phyloP scores from a whole-genome alignment of 2,888 invertebrate species.

The Drosophila histrio region DNA sequence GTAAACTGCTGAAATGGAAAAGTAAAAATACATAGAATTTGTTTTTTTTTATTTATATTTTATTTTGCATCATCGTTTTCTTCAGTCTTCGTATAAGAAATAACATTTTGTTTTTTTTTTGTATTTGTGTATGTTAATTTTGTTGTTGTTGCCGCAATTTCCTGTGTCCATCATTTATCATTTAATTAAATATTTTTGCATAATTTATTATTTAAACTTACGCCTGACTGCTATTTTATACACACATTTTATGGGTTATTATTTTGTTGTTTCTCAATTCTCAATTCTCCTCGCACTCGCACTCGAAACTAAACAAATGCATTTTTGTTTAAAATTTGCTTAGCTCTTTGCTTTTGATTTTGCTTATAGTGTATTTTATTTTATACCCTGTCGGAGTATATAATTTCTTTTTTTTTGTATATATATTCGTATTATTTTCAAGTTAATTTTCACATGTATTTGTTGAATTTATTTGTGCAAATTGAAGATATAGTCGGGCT shows the following conservation, averaged over 20 bases:
- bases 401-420: conserved; percentile 2
- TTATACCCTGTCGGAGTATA: too few species aligned
- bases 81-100: conserved; percentile 84
- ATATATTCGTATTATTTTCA: not conserved
- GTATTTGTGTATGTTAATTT: conserved; percentile 51
- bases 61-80: conserved; percentile 79
- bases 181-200: conserved; percentile 48
- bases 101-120: conserved; percentile 77
- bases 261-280: conserved; percentile 8
- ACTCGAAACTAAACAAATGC: conserved; percentile 35
- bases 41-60: conserved; percentile 46
- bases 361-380: conserved; percentile 42
- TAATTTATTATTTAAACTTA: conserved; percentile 44
- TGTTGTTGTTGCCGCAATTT: conserved; percentile 50
- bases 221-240: conserved; percentile 36
- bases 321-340: conserved; percentile 40
- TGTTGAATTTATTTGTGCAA: conserved; percentile 40
- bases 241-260: conserved; percentile 37
- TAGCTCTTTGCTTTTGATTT: conserved; percentile 55
- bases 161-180: conserved; percentile 33
- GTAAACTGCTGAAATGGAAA: not conserved
- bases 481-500: conserved; percentile 24
- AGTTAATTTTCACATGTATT: conserved; percentile 22
- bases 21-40: conserved; percentile 3
- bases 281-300: conserved; percentile 34